phyloP scores from a whole-genome alignment of 2,888 invertebrate species.

The Ormyrus nitidulus region DNA sequence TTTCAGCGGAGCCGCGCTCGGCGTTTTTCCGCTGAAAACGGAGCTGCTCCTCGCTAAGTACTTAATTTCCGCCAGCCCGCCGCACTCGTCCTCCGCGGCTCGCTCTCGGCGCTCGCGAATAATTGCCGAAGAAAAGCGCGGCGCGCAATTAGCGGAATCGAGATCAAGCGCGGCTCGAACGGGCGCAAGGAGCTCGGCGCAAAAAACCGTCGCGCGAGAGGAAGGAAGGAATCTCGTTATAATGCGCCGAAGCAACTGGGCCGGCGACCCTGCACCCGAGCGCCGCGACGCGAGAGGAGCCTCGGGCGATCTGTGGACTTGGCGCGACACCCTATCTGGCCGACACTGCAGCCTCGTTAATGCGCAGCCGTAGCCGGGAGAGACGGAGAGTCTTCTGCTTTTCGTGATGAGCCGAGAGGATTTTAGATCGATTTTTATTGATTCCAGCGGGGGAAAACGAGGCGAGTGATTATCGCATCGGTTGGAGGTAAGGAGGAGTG shows the following conservation, averaged over 20 bases:
- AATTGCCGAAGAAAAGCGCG: background rate
- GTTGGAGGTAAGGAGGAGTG: no score
- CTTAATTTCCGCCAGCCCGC: no score
- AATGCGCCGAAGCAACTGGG: slow-evolving; percentile 25
- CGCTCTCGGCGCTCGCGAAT: background rate
- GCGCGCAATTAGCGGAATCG: slow-evolving; percentile 43
- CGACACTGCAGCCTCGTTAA: slow-evolving; percentile 16
- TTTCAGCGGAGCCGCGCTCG: no score
- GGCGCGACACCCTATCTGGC: slow-evolving; percentile 1
- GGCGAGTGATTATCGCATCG: no score
- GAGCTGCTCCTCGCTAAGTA: no score
- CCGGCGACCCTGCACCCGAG: slow-evolving; percentile 7
- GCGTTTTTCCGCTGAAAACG: no score
- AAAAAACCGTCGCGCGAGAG: background rate
- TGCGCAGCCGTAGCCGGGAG: background rate
- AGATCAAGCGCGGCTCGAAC: slow-evolving; percentile 33
- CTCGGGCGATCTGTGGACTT: background rate
- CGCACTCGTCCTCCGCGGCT: no score
- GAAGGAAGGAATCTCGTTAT: slow-evolving; percentile 51
- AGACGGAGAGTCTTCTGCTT: no score
- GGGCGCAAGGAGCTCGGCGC: slow-evolving; percentile 31
- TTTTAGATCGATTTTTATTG: no score
- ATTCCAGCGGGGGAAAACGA: no score
- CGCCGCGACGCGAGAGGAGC: background rate
- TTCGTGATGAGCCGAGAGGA: no score